Evolutionary conservation across 2,888 invertebrate genomes (phyloP).

Genomic region (Leptura quadrifasciata): DNA sequence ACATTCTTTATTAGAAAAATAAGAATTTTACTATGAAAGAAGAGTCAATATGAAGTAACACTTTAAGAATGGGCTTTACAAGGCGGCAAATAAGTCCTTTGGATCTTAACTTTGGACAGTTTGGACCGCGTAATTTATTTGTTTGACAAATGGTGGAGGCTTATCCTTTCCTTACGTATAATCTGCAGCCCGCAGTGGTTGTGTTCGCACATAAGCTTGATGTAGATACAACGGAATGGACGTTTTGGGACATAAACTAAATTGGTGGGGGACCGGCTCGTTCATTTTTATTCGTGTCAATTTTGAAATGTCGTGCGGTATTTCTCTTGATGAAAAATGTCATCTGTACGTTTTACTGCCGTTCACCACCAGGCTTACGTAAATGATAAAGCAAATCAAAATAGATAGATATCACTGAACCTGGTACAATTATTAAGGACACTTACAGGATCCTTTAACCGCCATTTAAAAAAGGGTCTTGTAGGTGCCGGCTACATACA

Average conservation of each 20-base stretch:
- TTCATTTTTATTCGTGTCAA: slow-evolving; percentile 10
- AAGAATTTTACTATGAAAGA: background rate
- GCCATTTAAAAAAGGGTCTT: too few species aligned
- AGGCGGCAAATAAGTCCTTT: slow-evolving; percentile 3
- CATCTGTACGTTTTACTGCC: slow-evolving; percentile 7
- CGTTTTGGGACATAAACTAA: slow-evolving; percentile 17
- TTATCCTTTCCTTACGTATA: slow-evolving; percentile 2
- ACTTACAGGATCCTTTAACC: too few species aligned
- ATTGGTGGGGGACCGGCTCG: slow-evolving; percentile 10
- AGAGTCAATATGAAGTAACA: slow-evolving; percentile 3
- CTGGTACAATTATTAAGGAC: too few species aligned
- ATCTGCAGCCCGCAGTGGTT: slow-evolving; percentile 10
- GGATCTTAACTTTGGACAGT: background rate
- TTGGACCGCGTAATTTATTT: background rate
- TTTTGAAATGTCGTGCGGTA: slow-evolving; percentile 8
- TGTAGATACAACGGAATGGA: slow-evolving; percentile 17
- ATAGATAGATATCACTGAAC: background rate
- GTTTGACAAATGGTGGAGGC: slow-evolving; percentile 15
- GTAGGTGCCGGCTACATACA: too few species aligned
- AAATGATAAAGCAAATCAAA: background rate
- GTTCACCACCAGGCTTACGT: background rate
- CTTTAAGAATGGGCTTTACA: background rate
- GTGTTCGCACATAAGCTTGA: slow-evolving; percentile 8
- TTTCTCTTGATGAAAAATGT: background rate
- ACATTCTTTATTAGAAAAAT: too few species aligned